phyloP scores from a whole-genome alignment of 2,113 vertebrate species.

The Seriola quinqueradiata region DNA sequence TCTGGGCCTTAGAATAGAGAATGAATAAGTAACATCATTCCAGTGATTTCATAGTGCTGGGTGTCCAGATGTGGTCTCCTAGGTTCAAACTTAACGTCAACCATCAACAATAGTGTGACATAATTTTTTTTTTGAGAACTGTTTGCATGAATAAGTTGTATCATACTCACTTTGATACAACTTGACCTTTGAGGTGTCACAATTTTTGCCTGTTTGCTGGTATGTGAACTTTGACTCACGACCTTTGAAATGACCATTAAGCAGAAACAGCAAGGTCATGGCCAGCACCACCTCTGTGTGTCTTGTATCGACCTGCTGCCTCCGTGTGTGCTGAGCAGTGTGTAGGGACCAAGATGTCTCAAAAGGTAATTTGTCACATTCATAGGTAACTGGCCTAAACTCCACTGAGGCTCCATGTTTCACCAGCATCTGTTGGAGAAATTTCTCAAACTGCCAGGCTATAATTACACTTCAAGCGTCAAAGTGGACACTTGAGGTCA shows the following conservation, averaged over 20 bases:
- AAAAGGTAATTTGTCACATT: conserved; percentile 73
- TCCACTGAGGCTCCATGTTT: conserved; percentile 63
- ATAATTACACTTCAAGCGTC: conserved; percentile 26
- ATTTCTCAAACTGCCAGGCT: conserved; percentile 33
- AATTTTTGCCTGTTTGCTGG: conserved; percentile 2
- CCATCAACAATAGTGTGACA: not conserved
- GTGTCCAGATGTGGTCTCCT: not conserved
- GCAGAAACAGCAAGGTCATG: conserved; percentile 50
- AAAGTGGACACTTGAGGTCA: conserved; percentile 54
- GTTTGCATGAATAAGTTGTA: too few species aligned
- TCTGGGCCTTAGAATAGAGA: not conserved
- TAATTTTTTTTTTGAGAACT: not conserved
- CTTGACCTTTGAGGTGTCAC: conserved; percentile 4
- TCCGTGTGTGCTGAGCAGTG: conserved; percentile 14
- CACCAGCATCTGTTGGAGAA: conserved; percentile 39
- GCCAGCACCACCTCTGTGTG: conserved; percentile 50
- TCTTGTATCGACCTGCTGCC: conserved; percentile 46
- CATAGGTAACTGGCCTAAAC: conserved; percentile 68
- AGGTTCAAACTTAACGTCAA: not conserved
- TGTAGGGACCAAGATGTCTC: conserved; percentile 48
- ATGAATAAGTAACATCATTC: not conserved
- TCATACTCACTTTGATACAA: not conserved
- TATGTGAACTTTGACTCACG: conserved; percentile 26
- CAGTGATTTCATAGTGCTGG: not conserved
- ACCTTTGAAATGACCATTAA: conserved; percentile 57